Conservation (phyloP, 2,113 vertebrate genomes). For the Ctenodactylus gundi region DNA sequence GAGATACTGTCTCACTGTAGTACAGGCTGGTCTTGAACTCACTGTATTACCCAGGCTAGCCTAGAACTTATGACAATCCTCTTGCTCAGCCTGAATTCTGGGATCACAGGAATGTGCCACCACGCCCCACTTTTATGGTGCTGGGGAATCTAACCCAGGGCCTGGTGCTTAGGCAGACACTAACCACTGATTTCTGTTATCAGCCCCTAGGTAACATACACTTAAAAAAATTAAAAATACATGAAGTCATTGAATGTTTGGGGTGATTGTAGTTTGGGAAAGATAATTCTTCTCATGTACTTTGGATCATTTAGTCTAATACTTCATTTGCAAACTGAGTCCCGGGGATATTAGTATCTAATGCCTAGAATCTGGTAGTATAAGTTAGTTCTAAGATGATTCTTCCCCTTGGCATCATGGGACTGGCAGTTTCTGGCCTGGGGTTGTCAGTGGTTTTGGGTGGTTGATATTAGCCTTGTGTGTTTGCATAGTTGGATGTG, state of each 20-base stretch:
- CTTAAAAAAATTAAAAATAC: not conserved
- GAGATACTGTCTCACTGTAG: no score
- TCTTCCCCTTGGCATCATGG: not conserved
- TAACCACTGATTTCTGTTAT: no score
- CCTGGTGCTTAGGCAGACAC: no score
- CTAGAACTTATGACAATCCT: no score
- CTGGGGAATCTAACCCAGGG: no score
- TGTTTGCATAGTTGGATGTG: not conserved
- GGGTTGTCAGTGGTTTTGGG: not conserved
- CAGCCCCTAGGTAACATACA: not conserved
- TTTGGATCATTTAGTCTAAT: not conserved
- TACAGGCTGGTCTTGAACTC: no score
- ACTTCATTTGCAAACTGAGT: not conserved
- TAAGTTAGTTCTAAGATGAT: not conserved
- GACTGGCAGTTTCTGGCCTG: not conserved
- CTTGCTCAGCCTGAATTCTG: no score
- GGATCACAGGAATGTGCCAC: no score
- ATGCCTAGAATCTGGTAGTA: not conserved
- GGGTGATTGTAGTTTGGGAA: not conserved
- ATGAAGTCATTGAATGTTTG: not conserved
- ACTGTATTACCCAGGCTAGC: no score
- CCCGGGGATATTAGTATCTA: not conserved
- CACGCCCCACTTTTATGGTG: no score
- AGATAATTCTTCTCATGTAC: not conserved
- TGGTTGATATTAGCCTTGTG: not conserved